Conservation (phyloP, 2,888 invertebrate species). For the Mimas tiliae region DNA sequence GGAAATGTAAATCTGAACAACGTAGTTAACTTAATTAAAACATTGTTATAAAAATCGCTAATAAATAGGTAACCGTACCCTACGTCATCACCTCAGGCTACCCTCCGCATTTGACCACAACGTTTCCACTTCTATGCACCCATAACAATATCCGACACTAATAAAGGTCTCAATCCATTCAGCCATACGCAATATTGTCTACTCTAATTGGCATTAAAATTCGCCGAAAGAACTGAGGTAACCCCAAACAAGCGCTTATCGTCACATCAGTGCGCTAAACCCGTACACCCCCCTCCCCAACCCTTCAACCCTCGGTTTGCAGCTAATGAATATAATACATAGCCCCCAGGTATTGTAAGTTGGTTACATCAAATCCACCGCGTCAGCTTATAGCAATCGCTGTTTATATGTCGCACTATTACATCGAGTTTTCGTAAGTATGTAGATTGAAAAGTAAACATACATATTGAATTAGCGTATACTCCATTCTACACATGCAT, state of each 20-base stretch:
- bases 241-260: slow-evolving; percentile 78
- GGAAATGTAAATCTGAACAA: background rate
- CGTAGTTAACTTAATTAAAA: slow-evolving; percentile 9
- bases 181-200: slow-evolving; percentile 73
- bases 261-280: slow-evolving; percentile 68
- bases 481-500: too few species aligned
- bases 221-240: slow-evolving; percentile 74
- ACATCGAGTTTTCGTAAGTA: background rate
- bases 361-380: slow-evolving; percentile 28
- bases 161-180: slow-evolving; percentile 79
- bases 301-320: slow-evolving; percentile 37
- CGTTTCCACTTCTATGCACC: slow-evolving; percentile 64
- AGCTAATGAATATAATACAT: slow-evolving; percentile 71
- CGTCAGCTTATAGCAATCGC: background rate
- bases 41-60: slow-evolving; percentile 7
- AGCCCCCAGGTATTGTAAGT: slow-evolving; percentile 68
- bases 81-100: slow-evolving; percentile 21
- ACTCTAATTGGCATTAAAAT: slow-evolving; percentile 81
- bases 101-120: slow-evolving; percentile 27
- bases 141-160: slow-evolving; percentile 81
- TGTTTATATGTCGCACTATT: background rate
- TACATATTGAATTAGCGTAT: too few species aligned
- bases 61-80: background rate
- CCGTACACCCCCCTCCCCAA: slow-evolving; percentile 40
- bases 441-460: background rate